Base-by-base conservation (phyloP, 2,113 vertebrate species). In the Naja naja region DNA sequence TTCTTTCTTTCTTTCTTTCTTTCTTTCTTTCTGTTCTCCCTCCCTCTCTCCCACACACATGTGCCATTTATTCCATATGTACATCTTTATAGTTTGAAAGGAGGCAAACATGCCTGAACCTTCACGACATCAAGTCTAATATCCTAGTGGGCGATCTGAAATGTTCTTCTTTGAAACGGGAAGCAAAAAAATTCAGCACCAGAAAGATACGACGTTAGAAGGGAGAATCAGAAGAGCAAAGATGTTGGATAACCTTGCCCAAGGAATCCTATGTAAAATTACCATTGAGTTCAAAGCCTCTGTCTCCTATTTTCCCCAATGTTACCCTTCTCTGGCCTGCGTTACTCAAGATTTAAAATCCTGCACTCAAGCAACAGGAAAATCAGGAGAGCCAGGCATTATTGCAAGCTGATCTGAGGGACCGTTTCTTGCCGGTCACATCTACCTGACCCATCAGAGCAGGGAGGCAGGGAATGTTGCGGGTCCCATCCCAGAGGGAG, bases 11-110 rank as follows among this genome's bases (percentile, higher is more conserved):
- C 47, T 47, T 47, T 47, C 47, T 47, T 47, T 49, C 7, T 9
- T 9, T 49, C 47, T 49, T 49, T 49, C 47, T 47, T 47, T 47
- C 5, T 47, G 91, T 0, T 14, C 89, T 0, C 39, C 45, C 16
- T 69, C 3, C 2, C 90, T 18, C 56, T n/a, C 47, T n/a, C 25
- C 0, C 45, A 49, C 30, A 30, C 55, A 7, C 30, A 34, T 81
- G 20, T 81, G 18, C 34, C 18, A 81, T 43, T 43, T 81, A 18
- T 81, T 81, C 74, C 74, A 81, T 39, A 23, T 81, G 74, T 22
- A 43, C 74, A 22, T 43, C n/a, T 43, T 43, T 81, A 81, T 81
- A 43, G 34, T 81, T 43, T 43, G 34, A 81, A 9, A 43, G 34
- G 9, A 22, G 2, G 74, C 74, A 81, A 81, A 34, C 7, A 1